Conservation (phyloP, 2,797 vertebrate species). For the Corythornis leucogaster region DNA sequence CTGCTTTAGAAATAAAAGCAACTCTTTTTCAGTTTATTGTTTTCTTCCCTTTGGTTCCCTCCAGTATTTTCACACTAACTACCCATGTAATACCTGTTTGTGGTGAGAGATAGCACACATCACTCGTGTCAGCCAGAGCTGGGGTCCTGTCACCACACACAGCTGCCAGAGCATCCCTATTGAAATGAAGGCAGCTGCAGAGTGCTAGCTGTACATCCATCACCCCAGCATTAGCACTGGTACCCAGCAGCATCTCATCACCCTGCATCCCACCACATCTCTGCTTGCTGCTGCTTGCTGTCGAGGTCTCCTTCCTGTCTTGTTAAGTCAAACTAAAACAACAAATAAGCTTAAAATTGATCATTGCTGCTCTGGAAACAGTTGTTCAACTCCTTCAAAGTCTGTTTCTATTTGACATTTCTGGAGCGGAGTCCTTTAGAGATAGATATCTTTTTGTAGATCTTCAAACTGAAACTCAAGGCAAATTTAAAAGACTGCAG, state of each 20-base stretch:
- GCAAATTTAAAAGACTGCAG: conserved; percentile 51
- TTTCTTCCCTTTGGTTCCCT: background rate
- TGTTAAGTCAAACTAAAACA: background rate
- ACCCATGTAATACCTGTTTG: background rate
- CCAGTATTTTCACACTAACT: background rate
- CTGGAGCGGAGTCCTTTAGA: conserved; percentile 21
- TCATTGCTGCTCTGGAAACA: conserved; percentile 32
- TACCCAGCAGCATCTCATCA: background rate
- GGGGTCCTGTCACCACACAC: background rate
- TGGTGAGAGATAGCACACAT: background rate
- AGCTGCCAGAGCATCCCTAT: background rate
- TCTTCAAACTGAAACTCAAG: conserved; percentile 58
- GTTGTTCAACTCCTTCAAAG: conserved; percentile 64
- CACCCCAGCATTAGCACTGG: background rate
- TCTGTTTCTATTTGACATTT: conserved; percentile 66
- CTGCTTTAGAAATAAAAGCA: conserved; percentile 44
- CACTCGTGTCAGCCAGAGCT: background rate
- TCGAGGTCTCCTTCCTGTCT: background rate
- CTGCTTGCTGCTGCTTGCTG: background rate
- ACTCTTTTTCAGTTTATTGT: background rate
- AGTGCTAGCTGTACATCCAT: background rate
- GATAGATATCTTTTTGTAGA: conserved; percentile 65
- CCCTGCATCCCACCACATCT: background rate
- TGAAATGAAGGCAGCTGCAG: background rate
- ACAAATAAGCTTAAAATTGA: conserved; percentile 46